Base-by-base conservation (phyloP, 2,888 invertebrate species). In the Chloroclysta siterata region DNA sequence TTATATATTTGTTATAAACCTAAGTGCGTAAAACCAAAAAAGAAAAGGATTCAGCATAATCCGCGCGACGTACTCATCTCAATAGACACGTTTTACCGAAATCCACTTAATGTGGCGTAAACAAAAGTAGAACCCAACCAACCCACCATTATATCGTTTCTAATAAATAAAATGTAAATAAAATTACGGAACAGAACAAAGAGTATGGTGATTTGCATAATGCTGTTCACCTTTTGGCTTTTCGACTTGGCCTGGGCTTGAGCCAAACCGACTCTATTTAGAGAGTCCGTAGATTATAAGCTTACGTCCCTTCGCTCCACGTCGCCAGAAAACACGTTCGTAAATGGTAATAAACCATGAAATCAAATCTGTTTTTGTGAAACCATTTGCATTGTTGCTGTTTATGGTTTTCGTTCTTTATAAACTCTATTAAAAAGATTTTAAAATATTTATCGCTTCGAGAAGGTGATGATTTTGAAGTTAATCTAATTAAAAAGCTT, bases 181-280 rank as follows among this genome's bases (percentile, higher is more conserved):
- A 83, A 81, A 80, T 85, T 82, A 85, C 80, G 77, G 82, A 78
- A 79, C 80, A 83, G 84, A 89, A 90, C 90, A 91, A 92, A 90
- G 91, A 89, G 87, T 87, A 83, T 77, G 81, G 80, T 83, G 80
- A 91, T 92, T 91, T 92, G 84, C 92, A 92, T 92, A 92, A 90
- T 89, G 80, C 83, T 84, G 85, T 88, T 85, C 88, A 90, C 91
- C 90, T 90, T 91, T 90, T 84, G 84, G 84, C 83, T 85, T 82
- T 83, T 78, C 83, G 83, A 81, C 81, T 79, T 72, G 81, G 77
- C 70, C 86, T 90, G 89, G 91, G 88, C 79, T 79, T 70, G 82
- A 86, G 91, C 91, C 91, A 91, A 90, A 80, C 88, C 86, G 78
- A 85, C 78, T 84, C 82, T 80, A 85, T 89, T 90, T 87, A 85